Percentiles rank a stretch among this genome's conserved stretches.
Evolutionary conservation across 2,113 vertebrate genomes (phyloP).

Genomic region (Amphilophus citrinellus): DNA sequence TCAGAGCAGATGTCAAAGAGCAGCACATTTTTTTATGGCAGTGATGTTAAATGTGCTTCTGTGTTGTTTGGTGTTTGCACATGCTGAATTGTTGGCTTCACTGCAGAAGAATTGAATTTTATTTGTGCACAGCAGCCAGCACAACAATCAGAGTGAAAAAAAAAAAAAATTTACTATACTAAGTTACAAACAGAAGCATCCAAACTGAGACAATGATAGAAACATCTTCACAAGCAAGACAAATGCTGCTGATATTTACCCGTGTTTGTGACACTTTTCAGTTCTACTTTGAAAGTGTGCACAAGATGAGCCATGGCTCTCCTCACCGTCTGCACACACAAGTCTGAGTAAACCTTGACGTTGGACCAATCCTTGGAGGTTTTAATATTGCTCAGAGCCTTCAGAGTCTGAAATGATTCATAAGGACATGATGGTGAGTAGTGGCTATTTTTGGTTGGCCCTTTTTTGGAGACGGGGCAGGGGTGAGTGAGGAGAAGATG

Average conservation of each 20-base stretch:
- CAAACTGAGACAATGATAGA: too few species aligned
- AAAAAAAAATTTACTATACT: too few species aligned
- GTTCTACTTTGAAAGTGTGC: conserved; percentile 10
- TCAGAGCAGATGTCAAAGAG: background rate
- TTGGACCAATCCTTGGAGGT: conserved; percentile 67
- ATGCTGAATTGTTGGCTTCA: background rate
- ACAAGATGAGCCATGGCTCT: conserved; percentile 61
- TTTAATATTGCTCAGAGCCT: conserved; percentile 48
- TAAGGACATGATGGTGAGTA: conserved; percentile 1
- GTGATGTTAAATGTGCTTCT: accelerated
- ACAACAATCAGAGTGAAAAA: background rate
- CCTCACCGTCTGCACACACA: conserved; percentile 65
- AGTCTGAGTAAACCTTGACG: conserved; percentile 63
- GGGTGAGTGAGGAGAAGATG: background rate
- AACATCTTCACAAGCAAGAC: background rate
- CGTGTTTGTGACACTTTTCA: conserved; percentile 26
- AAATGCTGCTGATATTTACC: conserved; percentile 1
- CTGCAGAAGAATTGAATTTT: background rate
- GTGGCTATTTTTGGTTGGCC: background rate
- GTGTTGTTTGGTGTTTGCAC: background rate
- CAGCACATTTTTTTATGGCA: background rate
- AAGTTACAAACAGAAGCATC: background rate
- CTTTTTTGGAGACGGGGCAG: background rate
- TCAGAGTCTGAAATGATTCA: conserved; percentile 62
- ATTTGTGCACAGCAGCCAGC: background rate